Evolutionary conservation across 1,140 invertebrate genomes (phyloP).

Genomic region (Lethrus apterus): DNA sequence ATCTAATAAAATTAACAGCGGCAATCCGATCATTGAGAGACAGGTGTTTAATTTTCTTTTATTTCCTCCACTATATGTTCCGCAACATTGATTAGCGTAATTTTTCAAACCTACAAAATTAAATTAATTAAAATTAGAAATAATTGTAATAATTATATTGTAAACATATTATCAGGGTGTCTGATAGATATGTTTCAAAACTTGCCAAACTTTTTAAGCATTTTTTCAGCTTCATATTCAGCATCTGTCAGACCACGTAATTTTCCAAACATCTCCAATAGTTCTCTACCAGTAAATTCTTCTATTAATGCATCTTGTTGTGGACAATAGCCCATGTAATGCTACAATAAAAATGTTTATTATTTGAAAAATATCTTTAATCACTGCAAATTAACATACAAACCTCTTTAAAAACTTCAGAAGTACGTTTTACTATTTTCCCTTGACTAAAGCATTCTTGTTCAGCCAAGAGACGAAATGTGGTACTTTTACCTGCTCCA

Average conservation of each 20-base stretch:
- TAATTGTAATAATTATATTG: background rate
- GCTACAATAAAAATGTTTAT: background rate
- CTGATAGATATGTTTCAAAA: constrained; percentile 4
- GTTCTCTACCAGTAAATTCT: constrained; percentile 60
- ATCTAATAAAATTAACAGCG: constrained; percentile 66
- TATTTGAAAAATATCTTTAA: no score
- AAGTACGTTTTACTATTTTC: background rate
- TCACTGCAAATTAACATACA: background rate
- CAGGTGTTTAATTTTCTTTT: constrained; percentile 77
- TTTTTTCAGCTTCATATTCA: constrained; percentile 47
- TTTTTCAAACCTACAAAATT: constrained; percentile 27
- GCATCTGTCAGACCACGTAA: constrained; percentile 52
- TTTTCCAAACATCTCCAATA: constrained; percentile 58
- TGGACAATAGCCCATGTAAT: constrained; percentile 57
- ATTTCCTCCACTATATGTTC: constrained; percentile 68
- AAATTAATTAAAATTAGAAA: background rate
- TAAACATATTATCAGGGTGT: background rate
- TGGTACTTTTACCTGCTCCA: constrained; percentile 88
- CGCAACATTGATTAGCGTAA: constrained; percentile 44
- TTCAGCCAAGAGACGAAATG: constrained; percentile 69
- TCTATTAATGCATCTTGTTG: constrained; percentile 66
- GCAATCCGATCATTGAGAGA: constrained; percentile 70
- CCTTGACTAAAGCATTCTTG: no score
- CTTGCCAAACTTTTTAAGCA: constrained; percentile 50
- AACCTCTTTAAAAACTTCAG: background rate